Conservation (phyloP, 2,797 vertebrate species). For the Epinephelus malabaricus region DNA sequence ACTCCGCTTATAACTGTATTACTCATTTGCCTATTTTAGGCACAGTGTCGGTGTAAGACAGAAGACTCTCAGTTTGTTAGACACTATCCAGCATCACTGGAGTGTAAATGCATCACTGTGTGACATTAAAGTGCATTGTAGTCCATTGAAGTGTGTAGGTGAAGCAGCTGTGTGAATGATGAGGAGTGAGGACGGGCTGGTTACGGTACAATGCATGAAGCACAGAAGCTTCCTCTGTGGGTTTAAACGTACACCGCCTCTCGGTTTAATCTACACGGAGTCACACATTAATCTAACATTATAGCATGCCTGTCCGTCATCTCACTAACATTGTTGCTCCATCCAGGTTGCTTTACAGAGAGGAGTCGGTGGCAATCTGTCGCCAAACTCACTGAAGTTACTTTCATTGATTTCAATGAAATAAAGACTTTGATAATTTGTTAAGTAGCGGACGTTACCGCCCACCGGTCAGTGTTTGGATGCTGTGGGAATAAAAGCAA, state of each 20-base stretch:
- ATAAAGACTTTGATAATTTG: not conserved
- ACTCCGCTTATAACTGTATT: constrained; percentile 24
- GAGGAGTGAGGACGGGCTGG: not conserved
- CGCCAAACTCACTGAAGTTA: constrained; percentile 3
- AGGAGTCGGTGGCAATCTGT: not conserved
- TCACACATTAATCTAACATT: not conserved
- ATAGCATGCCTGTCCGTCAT: not conserved
- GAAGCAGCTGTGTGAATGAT: constrained; percentile 18
- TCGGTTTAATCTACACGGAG: not conserved
- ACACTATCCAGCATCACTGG: not conserved
- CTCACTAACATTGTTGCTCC: not conserved
- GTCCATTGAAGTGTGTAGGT: constrained; percentile 15
- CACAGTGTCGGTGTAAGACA: not conserved
- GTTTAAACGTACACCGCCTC: not conserved
- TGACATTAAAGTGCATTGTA: constrained; percentile 1
- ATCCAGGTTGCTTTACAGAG: not conserved
- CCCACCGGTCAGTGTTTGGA: not conserved
- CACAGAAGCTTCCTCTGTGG: not conserved
- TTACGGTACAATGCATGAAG: not conserved
- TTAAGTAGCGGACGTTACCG: not conserved
- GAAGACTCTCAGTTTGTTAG: not conserved
- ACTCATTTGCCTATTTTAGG: constrained; percentile 26
- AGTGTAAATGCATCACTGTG: not conserved
- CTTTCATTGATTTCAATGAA: not conserved
- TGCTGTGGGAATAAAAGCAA: not conserved